phyloP scores from a whole-genome alignment of 1,140 invertebrate genomes.

The Drosophila tropicalis region DNA sequence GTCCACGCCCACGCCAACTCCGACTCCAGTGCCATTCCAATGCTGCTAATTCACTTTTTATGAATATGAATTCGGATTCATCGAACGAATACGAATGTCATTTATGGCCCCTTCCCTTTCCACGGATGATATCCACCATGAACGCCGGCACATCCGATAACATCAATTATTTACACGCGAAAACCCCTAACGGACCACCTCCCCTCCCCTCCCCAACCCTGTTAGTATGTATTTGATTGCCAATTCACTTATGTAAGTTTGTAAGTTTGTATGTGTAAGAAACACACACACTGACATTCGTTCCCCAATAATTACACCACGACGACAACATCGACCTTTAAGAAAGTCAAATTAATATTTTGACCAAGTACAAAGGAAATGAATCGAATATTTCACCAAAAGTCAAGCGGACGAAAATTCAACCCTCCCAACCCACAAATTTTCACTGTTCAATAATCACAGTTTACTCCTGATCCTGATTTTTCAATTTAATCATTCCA shows the following conservation, averaged over 20 bases:
- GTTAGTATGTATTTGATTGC: not conserved
- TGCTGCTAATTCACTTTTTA: slow-evolving; percentile 50
- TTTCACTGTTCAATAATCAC: not conserved
- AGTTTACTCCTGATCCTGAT: not conserved
- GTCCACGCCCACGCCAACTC: slow-evolving; percentile 3
- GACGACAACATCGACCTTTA: not conserved
- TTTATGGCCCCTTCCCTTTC: slow-evolving; percentile 8
- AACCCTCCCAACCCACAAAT: not conserved
- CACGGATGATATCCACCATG: slow-evolving; percentile 3
- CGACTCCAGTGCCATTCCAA: not conserved
- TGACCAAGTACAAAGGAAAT: slow-evolving; percentile 6
- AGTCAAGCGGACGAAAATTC: not conserved
- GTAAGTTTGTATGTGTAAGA: not conserved
- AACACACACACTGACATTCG: not conserved
- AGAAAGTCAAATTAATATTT: slow-evolving; percentile 12
- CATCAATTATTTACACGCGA: slow-evolving; percentile 53
- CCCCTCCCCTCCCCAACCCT: too few species aligned
- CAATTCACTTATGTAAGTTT: not conserved
- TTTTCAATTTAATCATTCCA: not conserved
- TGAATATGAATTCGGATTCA: slow-evolving; percentile 43
- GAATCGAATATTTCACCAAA: not conserved
- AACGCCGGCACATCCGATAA: slow-evolving; percentile 31
- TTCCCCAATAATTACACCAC: slow-evolving; percentile 5
- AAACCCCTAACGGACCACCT: slow-evolving; percentile 10
- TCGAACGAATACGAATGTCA: not conserved